A percentile compares a stretch with the other conserved stretches of the same genome.
These are phyloP conservation scores for Callinectes sapidus DNA, from an alignment of 2,888 invertebrate genomes.

Conservation along the genomic window DNA sequence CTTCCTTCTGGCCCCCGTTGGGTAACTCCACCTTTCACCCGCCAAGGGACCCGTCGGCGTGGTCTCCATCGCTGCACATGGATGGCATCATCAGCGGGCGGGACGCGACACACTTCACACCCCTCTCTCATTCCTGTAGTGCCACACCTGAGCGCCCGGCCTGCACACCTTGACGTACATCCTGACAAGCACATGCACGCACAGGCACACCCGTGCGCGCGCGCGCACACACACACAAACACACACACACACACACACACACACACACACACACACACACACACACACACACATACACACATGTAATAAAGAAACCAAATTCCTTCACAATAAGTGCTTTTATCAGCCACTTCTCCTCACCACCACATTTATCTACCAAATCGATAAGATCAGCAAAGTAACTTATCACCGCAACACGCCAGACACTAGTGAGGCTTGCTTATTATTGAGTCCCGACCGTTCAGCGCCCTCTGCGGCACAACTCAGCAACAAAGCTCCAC, in stretches of 20 bases:
- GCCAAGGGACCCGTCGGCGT: background rate
- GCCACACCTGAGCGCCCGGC: background rate
- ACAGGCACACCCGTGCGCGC: background rate
- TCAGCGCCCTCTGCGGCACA: slow-evolving; percentile 3
- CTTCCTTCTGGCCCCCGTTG: background rate
- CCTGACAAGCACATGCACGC: background rate
- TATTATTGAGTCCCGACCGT: background rate
- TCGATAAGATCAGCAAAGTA: background rate
- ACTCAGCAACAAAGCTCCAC: background rate
- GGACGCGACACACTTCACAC: background rate
- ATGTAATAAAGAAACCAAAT: background rate
- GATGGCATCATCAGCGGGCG: background rate
- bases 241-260: slow-evolving; percentile 25
- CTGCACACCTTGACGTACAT: background rate
- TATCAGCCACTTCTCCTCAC: background rate
- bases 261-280: slow-evolving; percentile 27
- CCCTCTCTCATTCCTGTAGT: background rate
- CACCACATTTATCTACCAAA: background rate
- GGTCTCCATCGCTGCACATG: background rate
- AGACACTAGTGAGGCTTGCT: background rate
- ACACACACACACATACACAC: slow-evolving; percentile 3
- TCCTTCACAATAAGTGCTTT: background rate
- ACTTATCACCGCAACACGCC: background rate
- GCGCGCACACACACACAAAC: background rate
- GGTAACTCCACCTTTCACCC: slow-evolving; percentile 13